Base-by-base conservation (phyloP, 2,888 invertebrate genomes). In the Cheilosia vernalis region DNA sequence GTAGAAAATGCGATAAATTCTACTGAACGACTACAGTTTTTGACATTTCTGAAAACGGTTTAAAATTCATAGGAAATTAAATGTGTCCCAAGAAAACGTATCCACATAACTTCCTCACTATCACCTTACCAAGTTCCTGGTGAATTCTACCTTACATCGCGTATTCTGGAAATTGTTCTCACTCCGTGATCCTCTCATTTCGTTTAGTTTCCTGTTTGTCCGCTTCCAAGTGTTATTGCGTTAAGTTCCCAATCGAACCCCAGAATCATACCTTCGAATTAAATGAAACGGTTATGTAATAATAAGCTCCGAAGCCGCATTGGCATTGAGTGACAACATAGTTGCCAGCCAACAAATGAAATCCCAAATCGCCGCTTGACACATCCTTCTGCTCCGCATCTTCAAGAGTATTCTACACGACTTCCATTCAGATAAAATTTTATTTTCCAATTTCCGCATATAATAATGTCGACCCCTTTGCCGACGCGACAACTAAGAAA, bases 361-460 rank as follows among this genome's bases (percentile, higher is more conserved):
- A 67, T 30, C 10, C 40, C 70, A 15, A 55, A 56, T 72, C 58
- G 51, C 64, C 24, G 37, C 24, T 61, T 61, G 72, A 58, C 77
- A 77, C 77, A 58, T 77, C 49, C 60, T 53, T 33, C 60, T 9
- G 33, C 53, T 37, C 37, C 30, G 27, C 27, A 40, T 40, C 19
- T 47, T 47, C 10, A 47, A 2, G 9, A 47, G 51, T 49, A 40
- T 44, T 53, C 15, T 49, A 60, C 30, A 61, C 53, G 66, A 80
- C 44, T 7, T 66, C 30, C 63, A 27, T 63, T 37, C 53, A 69
- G 47, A 73, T 84, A 84, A 84, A 84, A 84, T 79, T 74, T 84
- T 84, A 84, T 84, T 53, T 84, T 84, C 79, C 79, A 84, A 84
- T 84, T 84, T 84, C 84, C 84, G 69, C 44, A 4, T 37, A 2